Conservation (phyloP, 1,140 invertebrate species). For the Drosophila sp. region DNA sequence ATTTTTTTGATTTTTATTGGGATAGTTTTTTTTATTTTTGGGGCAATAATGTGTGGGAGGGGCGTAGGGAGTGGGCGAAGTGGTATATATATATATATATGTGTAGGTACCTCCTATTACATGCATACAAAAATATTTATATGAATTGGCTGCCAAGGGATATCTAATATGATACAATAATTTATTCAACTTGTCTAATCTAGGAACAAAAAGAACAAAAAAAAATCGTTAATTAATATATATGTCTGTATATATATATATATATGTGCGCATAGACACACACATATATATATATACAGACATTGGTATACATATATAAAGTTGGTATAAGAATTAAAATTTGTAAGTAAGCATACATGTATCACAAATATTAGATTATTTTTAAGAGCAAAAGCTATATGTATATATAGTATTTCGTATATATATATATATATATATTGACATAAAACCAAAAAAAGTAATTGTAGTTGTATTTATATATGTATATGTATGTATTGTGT, state of each 20-base stretch:
- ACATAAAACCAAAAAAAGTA: constrained; percentile 23
- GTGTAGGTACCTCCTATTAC: constrained; percentile 21
- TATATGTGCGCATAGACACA: neutral
- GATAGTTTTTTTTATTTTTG: constrained; percentile 6
- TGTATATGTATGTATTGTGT: neutral
- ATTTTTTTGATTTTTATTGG: constrained; percentile 1
- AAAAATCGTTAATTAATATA: constrained; percentile 16
- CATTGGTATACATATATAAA: constrained; percentile 11
- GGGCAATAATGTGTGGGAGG: neutral
- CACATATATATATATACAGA: neutral
- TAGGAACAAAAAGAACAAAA: constrained; percentile 35
- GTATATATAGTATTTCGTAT: constrained; percentile 32
- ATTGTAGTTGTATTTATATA: neutral
- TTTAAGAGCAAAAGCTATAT: constrained; percentile 34
- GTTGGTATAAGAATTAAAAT: constrained; percentile 10
- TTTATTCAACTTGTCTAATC: constrained; percentile 51
- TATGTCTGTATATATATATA: neutral
- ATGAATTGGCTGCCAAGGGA: constrained; percentile 59
- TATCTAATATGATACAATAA: constrained; percentile 71
- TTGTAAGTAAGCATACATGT: constrained; percentile 57
- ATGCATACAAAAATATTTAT: constrained; percentile 58
- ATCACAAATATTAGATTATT: constrained; percentile 60
- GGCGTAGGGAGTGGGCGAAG: neutral
- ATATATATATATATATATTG: constrained; percentile 43
- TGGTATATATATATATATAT: constrained; percentile 18